A percentile compares a stretch with the other conserved stretches of the same genome.
Evolutionary conservation across 2,797 vertebrate species (phyloP).

Genomic region (Synaphobranchus kaupii): DNA sequence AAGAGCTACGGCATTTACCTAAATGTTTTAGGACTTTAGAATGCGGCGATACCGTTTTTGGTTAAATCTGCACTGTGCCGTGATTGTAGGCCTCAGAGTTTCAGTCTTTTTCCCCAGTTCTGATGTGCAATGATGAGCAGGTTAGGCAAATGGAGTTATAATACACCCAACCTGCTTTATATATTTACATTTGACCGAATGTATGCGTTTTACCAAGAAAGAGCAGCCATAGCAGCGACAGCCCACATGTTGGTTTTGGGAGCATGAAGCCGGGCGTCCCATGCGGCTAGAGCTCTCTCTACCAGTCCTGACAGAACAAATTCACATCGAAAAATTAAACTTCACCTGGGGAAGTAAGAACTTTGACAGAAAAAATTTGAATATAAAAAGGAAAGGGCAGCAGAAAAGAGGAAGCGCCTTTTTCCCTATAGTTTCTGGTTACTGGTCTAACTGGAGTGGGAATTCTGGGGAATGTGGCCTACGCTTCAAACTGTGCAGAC

Average conservation of each 20-base stretch:
- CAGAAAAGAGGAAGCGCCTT: neutral
- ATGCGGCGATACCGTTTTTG: neutral
- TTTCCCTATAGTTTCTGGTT: neutral
- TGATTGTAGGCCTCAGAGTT: too few relatives aligned
- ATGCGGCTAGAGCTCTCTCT: neutral
- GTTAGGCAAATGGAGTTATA: neutral
- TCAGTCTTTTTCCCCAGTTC: neutral
- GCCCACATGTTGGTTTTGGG: neutral
- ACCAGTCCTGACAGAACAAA: neutral
- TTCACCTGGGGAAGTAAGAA: slow-evolving; percentile 15
- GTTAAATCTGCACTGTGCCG: too few relatives aligned
- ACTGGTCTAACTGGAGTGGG: neutral
- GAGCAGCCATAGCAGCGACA: neutral
- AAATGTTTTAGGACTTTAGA: neutral
- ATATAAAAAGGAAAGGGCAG: neutral
- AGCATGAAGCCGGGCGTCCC: neutral
- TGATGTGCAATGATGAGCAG: neutral
- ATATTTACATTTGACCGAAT: neutral
- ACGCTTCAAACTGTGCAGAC: neutral
- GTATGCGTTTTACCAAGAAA: neutral
- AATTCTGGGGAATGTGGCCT: too few relatives aligned
- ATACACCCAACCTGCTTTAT: neutral
- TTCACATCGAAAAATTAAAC: neutral
- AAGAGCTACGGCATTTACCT: neutral
- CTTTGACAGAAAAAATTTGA: neutral